Base-by-base conservation (phyloP, 92 coral and sea anemone species). In the Paragorgia papillata region DNA sequence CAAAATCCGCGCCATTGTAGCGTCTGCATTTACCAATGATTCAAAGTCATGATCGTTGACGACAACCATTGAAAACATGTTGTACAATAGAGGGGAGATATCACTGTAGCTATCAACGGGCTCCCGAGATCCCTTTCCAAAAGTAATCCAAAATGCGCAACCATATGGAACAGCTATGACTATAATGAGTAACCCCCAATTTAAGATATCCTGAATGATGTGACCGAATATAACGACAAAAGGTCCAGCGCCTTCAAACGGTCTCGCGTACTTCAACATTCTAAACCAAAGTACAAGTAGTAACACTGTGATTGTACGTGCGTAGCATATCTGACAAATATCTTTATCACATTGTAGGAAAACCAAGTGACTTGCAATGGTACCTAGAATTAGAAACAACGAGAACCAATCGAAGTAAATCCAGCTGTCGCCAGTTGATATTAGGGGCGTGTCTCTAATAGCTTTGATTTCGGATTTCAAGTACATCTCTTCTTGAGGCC, bases 351-450 rank as follows among this genome's bases (percentile, higher is more conserved):
- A 1, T 22, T 22, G 7, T 3, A 56, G 2, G 31, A 22, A 28
- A 8, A 28, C 18, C 1, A 56, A 1, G 62, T 56, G 29, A 56
- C 30, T 56, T 3, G 18, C 30, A 14, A 56, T 28, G 30, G 62
- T 22, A 3, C 13, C 62, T 2, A 56, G 27, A 13, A 56, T 21
- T 18, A 56, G 29, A 22, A 28, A 8, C 29, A 56, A 15, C 28
- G 28, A 56, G 28, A 56, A 21, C 62, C 62, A 56, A 21, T 56
- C 62, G 15, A 56, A 15, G 62, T 56, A 56, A 7, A 56, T 7
- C 62, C 62, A 56, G 10, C 12, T 28, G n/a, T 56, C 62, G 1
- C 12, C 62, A 22, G 28, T 56, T 22, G 62, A 56, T 7, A 56
- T 17, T 7, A 14, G 22, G 1, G 62, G 30, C 7, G 29, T 17